These are phyloP conservation scores for Incurvaria masculella DNA, from an alignment of 2,888 invertebrate genomes.

Conservation along the genomic window DNA sequence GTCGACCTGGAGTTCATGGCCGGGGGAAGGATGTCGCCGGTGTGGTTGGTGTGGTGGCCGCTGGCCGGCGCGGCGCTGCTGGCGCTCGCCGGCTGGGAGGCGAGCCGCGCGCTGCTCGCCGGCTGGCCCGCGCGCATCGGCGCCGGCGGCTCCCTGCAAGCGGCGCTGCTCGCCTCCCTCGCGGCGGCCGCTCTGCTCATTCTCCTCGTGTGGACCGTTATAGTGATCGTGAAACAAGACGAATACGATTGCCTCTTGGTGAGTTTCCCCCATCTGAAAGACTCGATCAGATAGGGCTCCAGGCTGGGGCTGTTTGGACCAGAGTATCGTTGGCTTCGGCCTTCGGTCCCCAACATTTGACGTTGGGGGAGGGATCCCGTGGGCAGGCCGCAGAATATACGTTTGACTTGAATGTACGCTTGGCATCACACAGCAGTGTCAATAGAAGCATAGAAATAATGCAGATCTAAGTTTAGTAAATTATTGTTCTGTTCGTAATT, in stretches of 20 bases:
- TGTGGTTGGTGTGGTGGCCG: constrained; percentile 42
- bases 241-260: neutral
- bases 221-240: neutral
- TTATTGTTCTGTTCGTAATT: too few species aligned
- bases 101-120: constrained; percentile 28
- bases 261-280: too few species aligned
- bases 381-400: too few species aligned
- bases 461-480: too few species aligned
- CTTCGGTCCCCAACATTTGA: too few species aligned
- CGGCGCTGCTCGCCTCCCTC: neutral
- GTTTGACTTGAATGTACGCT: too few species aligned
- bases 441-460: too few species aligned
- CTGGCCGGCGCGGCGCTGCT: constrained; percentile 31
- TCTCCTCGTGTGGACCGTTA: neutral
- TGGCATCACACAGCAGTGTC: too few species aligned
- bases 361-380: too few species aligned
- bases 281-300: too few species aligned
- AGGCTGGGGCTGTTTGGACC: too few species aligned
- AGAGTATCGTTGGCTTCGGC: too few species aligned
- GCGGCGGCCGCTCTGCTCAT: neutral
- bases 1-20: constrained; percentile 45
- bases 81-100: constrained; percentile 44
- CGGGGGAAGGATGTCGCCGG: constrained; percentile 32
- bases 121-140: constrained; percentile 19
- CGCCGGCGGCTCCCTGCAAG: neutral